phyloP scores from a whole-genome alignment of 1,140 invertebrate genomes.

The Diorhabda elongata region DNA sequence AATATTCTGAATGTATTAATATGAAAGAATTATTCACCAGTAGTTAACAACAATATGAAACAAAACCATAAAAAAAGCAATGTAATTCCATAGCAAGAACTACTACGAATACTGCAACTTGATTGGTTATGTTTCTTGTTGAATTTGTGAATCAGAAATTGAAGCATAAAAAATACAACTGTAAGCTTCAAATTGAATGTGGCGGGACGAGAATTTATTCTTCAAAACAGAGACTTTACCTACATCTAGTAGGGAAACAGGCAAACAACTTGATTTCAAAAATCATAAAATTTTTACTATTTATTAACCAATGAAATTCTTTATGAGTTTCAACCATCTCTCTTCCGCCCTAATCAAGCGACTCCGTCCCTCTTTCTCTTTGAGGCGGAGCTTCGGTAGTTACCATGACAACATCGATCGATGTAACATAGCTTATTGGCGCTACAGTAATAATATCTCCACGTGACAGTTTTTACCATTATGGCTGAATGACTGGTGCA shows the following conservation, averaged over 20 bases:
- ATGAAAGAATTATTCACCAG: too few relatives aligned
- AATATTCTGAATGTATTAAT: too few relatives aligned
- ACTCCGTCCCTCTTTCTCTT: slow-evolving; percentile 23
- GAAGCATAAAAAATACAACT: not conserved
- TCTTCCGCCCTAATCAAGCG: slow-evolving; percentile 19
- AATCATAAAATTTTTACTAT: slow-evolving; percentile 49
- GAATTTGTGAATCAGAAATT: too few relatives aligned
- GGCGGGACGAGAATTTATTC: not conserved
- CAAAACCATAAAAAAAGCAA: too few relatives aligned
- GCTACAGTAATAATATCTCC: slow-evolving; percentile 28
- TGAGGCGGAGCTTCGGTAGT: slow-evolving; percentile 36
- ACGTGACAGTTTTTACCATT: slow-evolving; percentile 41
- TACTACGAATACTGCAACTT: too few relatives aligned
- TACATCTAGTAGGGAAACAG: slow-evolving; percentile 47
- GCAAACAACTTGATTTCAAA: slow-evolving; percentile 43
- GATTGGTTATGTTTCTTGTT: too few relatives aligned
- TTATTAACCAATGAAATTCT: slow-evolving; percentile 46
- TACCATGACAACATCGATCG: slow-evolving; percentile 46
- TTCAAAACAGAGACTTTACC: slow-evolving; percentile 40
- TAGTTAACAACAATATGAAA: too few relatives aligned
- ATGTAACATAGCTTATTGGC: slow-evolving; percentile 31
- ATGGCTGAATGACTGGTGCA: slow-evolving; percentile 35
- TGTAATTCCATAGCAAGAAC: too few relatives aligned
- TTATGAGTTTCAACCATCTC: slow-evolving; percentile 36
- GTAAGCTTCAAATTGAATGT: not conserved